A percentile compares a stretch with the other conserved stretches of the same genome.
Conservation (phyloP, 2,888 invertebrate genomes). For the Podotricha telesiphe region DNA sequence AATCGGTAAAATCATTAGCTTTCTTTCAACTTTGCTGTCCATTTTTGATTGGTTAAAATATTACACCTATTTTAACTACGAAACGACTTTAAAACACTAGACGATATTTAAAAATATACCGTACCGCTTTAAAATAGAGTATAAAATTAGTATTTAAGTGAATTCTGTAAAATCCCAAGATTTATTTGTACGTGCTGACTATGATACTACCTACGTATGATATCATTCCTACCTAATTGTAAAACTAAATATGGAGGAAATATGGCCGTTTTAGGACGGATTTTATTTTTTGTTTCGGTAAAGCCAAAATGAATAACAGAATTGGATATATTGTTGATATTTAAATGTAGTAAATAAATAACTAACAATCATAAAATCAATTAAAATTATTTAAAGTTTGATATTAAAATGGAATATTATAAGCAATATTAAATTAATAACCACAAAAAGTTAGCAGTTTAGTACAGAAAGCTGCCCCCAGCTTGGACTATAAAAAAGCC, state of each 20-base stretch:
- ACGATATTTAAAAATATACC: not conserved
- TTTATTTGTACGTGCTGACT: slow-evolving; percentile 22
- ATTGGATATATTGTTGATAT: not conserved
- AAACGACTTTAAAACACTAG: not conserved
- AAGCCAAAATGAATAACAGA: not conserved
- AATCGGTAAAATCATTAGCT: slow-evolving; percentile 37
- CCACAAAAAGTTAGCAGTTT: too few relatives aligned
- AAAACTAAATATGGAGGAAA: slow-evolving; percentile 2
- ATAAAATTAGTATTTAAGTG: not conserved
- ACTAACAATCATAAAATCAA: not conserved
- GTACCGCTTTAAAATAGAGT: not conserved
- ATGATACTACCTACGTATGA: slow-evolving; percentile 11
- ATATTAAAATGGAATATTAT: too few relatives aligned
- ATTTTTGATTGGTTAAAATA: slow-evolving; percentile 30
- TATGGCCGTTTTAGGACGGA: slow-evolving; percentile 1
- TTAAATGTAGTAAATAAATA: not conserved
- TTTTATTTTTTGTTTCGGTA: not conserved
- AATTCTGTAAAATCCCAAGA: slow-evolving; percentile 17
- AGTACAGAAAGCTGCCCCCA: too few relatives aligned
- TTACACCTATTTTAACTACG: not conserved
- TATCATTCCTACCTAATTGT: slow-evolving; percentile 16
- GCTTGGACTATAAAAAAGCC: too few relatives aligned
- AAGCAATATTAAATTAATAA: too few relatives aligned
- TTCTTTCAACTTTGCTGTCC: slow-evolving; percentile 30
- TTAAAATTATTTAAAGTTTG: too few relatives aligned